Evolutionary conservation across 2,888 invertebrate species (phyloP), one percentile per base, ranked within the genome.

Genomic region (Drosophila kambysellisi): DNA sequence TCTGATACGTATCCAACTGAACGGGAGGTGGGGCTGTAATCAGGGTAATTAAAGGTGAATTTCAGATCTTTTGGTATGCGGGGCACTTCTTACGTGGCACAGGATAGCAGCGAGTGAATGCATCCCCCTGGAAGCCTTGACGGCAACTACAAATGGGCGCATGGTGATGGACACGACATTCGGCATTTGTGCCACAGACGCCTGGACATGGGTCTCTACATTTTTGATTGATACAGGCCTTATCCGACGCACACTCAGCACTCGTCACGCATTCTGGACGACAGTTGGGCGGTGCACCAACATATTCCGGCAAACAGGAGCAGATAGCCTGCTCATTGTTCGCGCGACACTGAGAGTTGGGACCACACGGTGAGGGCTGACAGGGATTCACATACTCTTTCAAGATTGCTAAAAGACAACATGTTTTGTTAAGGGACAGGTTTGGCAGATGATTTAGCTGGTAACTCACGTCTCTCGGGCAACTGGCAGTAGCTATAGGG

Each of bases 81-180:
- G 30, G 7, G 17, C 0, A 33, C 12, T 54, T 67, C 93, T 93
- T 93, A 92, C 93, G 91, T 79, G 92, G 92, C 68, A 94, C 92
- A 52, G 94, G 92, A 76, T 93, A 94, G 84, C 96, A 96, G 83
- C 94, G 94, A 0, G 95, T 94, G 90, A 97, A 96, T 53, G 97
- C 96, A 94, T 97, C 96, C 77, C 97, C 96, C 82, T 95, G 95
- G 87, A 95, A 96, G 48, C 95, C 95, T 77, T 91, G 92, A 51
- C 94, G 94, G 90, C 97, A 97, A 63, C 95, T 95, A 91, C 97
- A 97, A 77, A 96, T 95, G 1, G 97, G 97, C 75, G 95, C 95
- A 91, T 97, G 97, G 88, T 96, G 96, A 51, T 95, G 94, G 4
- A 96, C 96, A 91, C 95, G 94, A 87, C 97, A 97, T 75, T 95